phyloP scores from a whole-genome alignment of 2,113 vertebrate species.

The Pluvialis apricaria region DNA sequence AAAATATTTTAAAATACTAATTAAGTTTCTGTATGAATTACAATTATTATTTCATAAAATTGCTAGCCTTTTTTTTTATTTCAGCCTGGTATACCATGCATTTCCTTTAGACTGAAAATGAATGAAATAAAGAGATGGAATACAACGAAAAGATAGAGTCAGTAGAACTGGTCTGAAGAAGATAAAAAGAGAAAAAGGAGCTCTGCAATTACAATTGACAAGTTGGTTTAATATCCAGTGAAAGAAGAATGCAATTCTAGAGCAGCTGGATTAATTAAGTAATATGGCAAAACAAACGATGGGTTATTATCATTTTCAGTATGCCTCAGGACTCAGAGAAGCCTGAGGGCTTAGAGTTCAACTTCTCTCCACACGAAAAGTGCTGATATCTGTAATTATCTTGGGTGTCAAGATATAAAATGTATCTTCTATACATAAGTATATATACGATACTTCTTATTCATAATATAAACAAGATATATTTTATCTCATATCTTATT shows the following conservation, averaged over 20 bases:
- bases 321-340: neutral
- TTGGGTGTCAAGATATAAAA: neutral
- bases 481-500: neutral
- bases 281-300: constrained; percentile 42
- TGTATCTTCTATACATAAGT: neutral
- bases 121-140: constrained; percentile 9
- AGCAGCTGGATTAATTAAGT: constrained; percentile 66
- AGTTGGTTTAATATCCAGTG: constrained; percentile 75
- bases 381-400: constrained; percentile 37
- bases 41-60: neutral
- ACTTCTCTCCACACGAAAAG: neutral
- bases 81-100: neutral
- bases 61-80: neutral
- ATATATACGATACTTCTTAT: neutral
- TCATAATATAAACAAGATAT: neutral
- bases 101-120: constrained; percentile 11
- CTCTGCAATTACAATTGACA: constrained; percentile 60
- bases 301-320: constrained; percentile 37
- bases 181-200: constrained; percentile 16
- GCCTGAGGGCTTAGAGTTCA: constrained; percentile 50
- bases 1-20: neutral
- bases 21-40: neutral
- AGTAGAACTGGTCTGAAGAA: neutral
- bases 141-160: neutral
- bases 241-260: constrained; percentile 32